Evolutionary conservation across 37 sponge, comb jelly and placozoan species (phyloP), one percentile per base, ranked within the genome.

Genomic region (Hexactinellida sp.): DNA sequence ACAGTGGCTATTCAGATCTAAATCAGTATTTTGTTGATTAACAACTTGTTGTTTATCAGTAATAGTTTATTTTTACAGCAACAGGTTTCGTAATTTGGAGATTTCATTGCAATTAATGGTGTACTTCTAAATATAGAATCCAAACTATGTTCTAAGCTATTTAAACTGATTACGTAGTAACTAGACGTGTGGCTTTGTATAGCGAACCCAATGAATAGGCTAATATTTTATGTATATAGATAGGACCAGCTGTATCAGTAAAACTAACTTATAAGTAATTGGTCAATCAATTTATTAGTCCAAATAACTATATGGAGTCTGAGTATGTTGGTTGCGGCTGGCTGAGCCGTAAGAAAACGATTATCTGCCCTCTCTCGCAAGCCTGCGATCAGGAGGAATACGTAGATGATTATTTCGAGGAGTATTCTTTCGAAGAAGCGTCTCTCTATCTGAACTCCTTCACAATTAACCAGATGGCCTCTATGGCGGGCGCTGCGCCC

Each of bases 401-500:
- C 25, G 3, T 63, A 7, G 76, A 63, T 25, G 34, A 63, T 63
- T 10, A 63, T 10, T n/a, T 63, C 1, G 76, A 63, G 5, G 76
- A 63, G 3, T 63, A 63, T n/a, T 63, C 76, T 23, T 63, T 63
- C 34, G 76, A 63, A 63, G 76, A 63, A 63, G 76, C 76, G 34
- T 63, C 76, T 21, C 3, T 63, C 34, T 63, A 63, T 63, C 76
- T 63, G 34, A 63, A 63, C 76, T 63, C 76, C 25, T 63, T 63
- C 76, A 63, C 76, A 25, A n/a, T 63, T 63, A 63, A 63, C 34
- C 76, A 63, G 76, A 63, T 63, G 76, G 76, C 76, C 34, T 25
- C 76, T 23, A 3, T 63, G 5, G 13, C 76, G 25, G 25, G 32
- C 30, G 3, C 76, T n/a, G 1, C 28, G 5, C 76, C 76, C 25